Evolutionary conservation across 2,888 invertebrate genomes (phyloP).

Genomic region (Cephalotes varians): DNA sequence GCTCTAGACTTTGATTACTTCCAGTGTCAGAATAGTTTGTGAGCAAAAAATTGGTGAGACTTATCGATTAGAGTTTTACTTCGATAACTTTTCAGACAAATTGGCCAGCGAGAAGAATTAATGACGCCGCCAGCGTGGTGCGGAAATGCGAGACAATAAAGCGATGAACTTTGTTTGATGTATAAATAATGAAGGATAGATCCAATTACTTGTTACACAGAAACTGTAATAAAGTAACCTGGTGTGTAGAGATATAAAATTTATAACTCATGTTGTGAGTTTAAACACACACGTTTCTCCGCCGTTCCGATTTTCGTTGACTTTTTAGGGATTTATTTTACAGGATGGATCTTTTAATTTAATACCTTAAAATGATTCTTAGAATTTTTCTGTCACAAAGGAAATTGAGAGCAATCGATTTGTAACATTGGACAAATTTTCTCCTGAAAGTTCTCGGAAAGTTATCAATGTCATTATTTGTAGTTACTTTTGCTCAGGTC

Average conservation of each 20-base stretch:
- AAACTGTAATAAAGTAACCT: constrained; percentile 50
- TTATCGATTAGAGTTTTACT: constrained; percentile 44
- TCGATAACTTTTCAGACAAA: constrained; percentile 44
- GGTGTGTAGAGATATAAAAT: constrained; percentile 15
- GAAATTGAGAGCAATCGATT: background rate
- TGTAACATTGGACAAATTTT: background rate
- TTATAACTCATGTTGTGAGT: constrained; percentile 26
- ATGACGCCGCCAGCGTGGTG: constrained; percentile 29
- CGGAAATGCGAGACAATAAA: constrained; percentile 48
- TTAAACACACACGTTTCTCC: background rate
- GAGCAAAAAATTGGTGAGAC: constrained; percentile 33
- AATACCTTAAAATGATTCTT: background rate
- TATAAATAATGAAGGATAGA: constrained; percentile 47
- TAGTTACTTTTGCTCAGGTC: too few relatives aligned
- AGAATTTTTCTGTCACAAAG: background rate
- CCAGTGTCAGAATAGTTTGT: background rate
- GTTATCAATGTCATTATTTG: too few relatives aligned
- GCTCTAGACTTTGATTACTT: constrained; percentile 15
- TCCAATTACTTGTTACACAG: constrained; percentile 50
- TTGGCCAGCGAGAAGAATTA: constrained; percentile 49
- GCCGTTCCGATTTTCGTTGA: background rate
- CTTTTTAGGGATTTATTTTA: background rate
- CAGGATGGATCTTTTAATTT: background rate
- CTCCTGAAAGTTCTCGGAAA: too few relatives aligned
- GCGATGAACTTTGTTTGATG: constrained; percentile 52